Percentiles rank a stretch among this genome's conserved stretches.
These are phyloP conservation scores for Pantherophis alleghaniensis DNA, from an alignment of 2,797 vertebrate genomes.

Conservation along the genomic window DNA sequence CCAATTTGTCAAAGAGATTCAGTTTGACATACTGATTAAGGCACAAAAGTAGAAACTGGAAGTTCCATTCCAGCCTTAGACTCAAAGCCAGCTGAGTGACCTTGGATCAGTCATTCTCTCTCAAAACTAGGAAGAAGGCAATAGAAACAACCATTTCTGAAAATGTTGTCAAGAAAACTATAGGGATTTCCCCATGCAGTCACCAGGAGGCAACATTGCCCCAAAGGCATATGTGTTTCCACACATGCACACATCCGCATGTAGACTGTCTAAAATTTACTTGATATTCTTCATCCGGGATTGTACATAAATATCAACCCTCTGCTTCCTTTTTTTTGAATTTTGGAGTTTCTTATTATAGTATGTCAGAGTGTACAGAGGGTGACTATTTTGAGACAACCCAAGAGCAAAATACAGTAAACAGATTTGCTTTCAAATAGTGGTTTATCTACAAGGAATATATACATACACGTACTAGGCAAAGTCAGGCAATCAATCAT, in stretches of 20 bases:
- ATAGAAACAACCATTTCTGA: not conserved
- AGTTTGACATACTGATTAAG: not conserved
- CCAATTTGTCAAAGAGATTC: not conserved
- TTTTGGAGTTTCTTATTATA: not conserved
- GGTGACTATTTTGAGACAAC: too few species aligned
- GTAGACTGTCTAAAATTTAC: not conserved
- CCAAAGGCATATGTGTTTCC: not conserved
- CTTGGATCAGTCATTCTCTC: not conserved
- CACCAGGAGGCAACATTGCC: not conserved
- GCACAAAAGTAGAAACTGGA: not conserved
- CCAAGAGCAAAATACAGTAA: too few species aligned
- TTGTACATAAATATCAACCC: not conserved
- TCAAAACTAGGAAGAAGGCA: not conserved
- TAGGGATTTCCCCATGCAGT: not conserved
- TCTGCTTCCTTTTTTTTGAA: not conserved
- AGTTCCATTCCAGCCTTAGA: not conserved
- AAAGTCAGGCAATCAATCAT: too few species aligned
- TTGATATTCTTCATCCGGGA: not conserved
- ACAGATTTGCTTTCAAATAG: too few species aligned
- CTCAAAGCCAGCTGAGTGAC: not conserved
- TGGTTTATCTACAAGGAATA: too few species aligned
- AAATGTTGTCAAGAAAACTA: not conserved
- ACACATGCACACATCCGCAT: not conserved
- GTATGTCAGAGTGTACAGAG: too few species aligned
- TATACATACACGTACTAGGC: too few species aligned